Evolutionary conservation across 1,140 invertebrate genomes (phyloP).

Genomic region (Eumaeus atala): DNA sequence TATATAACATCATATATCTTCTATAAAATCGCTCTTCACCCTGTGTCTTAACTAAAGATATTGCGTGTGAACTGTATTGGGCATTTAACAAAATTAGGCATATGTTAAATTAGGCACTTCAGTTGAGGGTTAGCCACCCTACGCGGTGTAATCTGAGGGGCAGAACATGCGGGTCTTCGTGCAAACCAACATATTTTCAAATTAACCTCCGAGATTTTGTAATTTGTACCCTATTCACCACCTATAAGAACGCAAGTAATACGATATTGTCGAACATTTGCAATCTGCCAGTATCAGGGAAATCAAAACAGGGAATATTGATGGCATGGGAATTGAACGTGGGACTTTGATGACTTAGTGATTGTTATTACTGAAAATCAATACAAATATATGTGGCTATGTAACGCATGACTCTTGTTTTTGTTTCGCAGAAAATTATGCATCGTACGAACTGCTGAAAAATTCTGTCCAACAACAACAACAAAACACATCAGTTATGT

Average conservation of each 20-base stretch:
- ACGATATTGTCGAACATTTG: conserved; percentile 28
- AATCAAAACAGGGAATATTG: conserved; percentile 63
- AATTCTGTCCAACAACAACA: too few relatives aligned
- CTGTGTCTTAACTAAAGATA: not conserved
- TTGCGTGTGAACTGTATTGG: conserved; percentile 16
- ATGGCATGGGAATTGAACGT: conserved; percentile 52
- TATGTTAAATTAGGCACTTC: conserved; percentile 35
- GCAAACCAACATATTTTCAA: conserved; percentile 36
- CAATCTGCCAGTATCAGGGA: conserved; percentile 46
- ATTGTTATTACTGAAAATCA: not conserved
- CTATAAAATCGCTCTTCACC: too few relatives aligned
- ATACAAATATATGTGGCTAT: not conserved
- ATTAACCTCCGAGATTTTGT: conserved; percentile 10
- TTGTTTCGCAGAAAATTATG: too few relatives aligned
- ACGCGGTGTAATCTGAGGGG: conserved; percentile 30
- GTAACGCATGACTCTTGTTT: too few relatives aligned
- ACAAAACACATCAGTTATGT: too few relatives aligned
- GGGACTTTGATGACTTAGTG: conserved; percentile 32
- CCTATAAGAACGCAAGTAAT: conserved; percentile 17
- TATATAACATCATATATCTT: too few relatives aligned
- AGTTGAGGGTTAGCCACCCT: conserved; percentile 39
- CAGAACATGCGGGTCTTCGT: conserved; percentile 50
- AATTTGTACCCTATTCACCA: conserved; percentile 21
- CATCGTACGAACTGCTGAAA: too few relatives aligned
- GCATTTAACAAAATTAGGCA: conserved; percentile 41